These are phyloP conservation scores for Limnephilus marmoratus DNA, from an alignment of 2,888 invertebrate genomes.

Conservation along the genomic window DNA sequence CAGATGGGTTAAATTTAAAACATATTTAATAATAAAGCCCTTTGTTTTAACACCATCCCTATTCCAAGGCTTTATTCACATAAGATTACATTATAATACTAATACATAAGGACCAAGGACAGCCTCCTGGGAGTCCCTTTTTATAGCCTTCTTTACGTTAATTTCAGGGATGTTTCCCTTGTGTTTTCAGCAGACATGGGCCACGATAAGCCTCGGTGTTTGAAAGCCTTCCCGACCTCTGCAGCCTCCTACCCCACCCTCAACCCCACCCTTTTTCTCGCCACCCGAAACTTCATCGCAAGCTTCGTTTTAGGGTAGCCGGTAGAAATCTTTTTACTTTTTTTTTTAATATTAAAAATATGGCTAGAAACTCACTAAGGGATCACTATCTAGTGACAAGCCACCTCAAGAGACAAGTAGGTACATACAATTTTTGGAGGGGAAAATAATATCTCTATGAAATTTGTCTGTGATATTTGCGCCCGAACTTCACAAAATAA, in stretches of 20 bases:
- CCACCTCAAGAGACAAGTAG: no score
- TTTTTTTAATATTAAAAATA: background rate
- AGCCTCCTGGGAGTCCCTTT: background rate
- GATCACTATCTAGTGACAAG: no score
- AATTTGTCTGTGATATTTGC: no score
- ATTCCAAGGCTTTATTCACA: background rate
- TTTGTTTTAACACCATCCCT: background rate
- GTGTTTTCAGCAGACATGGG: slow-evolving; percentile 37
- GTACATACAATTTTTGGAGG: no score
- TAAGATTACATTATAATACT: background rate
- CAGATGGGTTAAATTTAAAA: no score
- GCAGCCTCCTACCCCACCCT: background rate
- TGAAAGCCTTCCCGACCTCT: slow-evolving; percentile 16
- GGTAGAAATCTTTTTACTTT: background rate
- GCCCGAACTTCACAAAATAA: no score
- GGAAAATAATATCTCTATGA: no score
- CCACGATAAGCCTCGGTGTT: slow-evolving; percentile 18
- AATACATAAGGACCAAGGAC: background rate
- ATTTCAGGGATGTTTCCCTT: slow-evolving; percentile 34
- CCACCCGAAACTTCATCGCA: background rate
- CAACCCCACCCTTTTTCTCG: background rate
- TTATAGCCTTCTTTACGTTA: slow-evolving; percentile 23
- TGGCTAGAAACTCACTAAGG: background rate
- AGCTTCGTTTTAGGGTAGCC: background rate
- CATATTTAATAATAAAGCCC: background rate